Base-by-base conservation (phyloP, 2,113 vertebrate genomes). In the Leptobrachium leishanense region DNA sequence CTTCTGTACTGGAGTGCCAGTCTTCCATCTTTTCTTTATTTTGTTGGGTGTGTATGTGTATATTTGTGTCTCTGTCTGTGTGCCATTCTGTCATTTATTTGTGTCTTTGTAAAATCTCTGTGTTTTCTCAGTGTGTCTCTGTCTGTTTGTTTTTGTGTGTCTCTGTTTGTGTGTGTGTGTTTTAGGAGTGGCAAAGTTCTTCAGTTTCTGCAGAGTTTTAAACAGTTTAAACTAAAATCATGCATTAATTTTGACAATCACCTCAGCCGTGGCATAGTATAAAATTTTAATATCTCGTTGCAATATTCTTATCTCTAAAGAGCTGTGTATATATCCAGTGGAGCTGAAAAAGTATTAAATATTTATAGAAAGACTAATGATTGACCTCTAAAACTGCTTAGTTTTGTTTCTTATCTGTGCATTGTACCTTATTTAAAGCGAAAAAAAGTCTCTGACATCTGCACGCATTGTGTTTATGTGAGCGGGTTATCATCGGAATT, bases 311-410 rank as follows among this genome's bases (percentile, higher is more conserved):
- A 66, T 74, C 78, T 81, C 78, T 55, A 81, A 81, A 81, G 71
- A 81, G 73, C 78, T 81, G 78, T 81, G 78, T 81, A 74, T 81
- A 74, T 81, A 81, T 81, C 78, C 78, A 81, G 71, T 74, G 78
- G 70, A 81, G 71, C 78, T 81, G 78, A 81, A 81, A 81, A 65
- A 74, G 72, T 80, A 68, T 80, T 80, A 81, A 81, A 81, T 81
- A 81, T 81, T 81, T 81, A 81, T 81, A 68, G 53, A 68, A 64
- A 74, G 72, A 74, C 72, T 81, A 81, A 81, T 81, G 78, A 81
- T 81, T 81, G 78, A 81, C 78, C 78, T 74, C 78, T 74, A 81
- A 81, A 81, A 81, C 71, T 81, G 72, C 78, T 79, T 81, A 74
- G 71, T 74, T 74, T 81, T 72, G 71, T 74, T 74, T 74, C 72